These are phyloP conservation scores for Acanthornis magna DNA, from an alignment of 2,797 vertebrate genomes.

Conservation along the genomic window DNA sequence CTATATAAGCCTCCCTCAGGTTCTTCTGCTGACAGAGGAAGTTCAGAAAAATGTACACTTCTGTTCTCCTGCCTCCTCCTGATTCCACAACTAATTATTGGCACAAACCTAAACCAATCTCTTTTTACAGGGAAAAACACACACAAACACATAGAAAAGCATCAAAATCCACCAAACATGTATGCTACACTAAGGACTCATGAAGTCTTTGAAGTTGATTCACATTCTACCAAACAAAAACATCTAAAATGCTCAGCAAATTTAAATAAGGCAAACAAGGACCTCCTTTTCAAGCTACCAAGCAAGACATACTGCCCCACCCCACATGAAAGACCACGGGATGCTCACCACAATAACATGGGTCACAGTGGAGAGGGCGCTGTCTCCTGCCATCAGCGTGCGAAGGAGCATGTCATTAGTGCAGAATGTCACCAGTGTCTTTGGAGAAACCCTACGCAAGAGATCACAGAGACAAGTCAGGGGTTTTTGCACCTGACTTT, in stretches of 20 bases:
- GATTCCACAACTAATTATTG: background rate
- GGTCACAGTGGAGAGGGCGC: conserved; percentile 84
- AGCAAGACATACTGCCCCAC: background rate
- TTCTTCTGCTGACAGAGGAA: background rate
- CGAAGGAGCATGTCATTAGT: conserved; percentile 91
- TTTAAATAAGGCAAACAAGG: background rate
- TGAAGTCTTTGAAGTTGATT: background rate
- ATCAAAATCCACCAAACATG: background rate
- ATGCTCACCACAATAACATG: conserved; percentile 92
- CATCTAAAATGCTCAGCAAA: background rate
- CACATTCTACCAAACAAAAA: background rate
- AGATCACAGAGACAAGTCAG: background rate
- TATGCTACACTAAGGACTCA: background rate
- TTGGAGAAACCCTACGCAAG: conserved; percentile 87
- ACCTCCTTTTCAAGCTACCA: background rate
- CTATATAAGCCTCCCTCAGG: background rate
- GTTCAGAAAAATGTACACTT: background rate
- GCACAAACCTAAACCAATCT: background rate
- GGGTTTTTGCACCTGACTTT: background rate
- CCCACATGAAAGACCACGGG: background rate
- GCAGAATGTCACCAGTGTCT: conserved; percentile 92
- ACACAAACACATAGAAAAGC: background rate
- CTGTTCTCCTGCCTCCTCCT: background rate
- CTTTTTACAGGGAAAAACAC: background rate
- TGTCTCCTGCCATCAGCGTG: conserved; percentile 90